Conservation (phyloP, 1,140 invertebrate species). For the Monomorium pharaonis region DNA sequence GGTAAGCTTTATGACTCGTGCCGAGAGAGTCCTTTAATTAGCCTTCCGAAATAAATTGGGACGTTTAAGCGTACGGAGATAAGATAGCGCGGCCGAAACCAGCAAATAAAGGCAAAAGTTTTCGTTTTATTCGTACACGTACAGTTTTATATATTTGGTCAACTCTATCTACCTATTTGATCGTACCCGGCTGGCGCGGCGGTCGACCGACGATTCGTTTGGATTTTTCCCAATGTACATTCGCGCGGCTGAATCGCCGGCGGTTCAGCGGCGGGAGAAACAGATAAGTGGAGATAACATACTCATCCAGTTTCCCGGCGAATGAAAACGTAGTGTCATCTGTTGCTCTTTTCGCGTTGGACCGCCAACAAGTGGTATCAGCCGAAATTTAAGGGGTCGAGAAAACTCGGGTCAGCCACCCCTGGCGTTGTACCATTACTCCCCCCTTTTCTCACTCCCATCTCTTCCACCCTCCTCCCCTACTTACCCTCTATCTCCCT, state of each 20-base stretch:
- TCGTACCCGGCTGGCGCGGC: background rate
- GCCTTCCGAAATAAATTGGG: slow-evolving; percentile 15
- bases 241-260: background rate
- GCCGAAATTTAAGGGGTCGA: slow-evolving; percentile 80
- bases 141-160: background rate
- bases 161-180: background rate
- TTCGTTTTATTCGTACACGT: background rate
- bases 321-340: slow-evolving; percentile 73
- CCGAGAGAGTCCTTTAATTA: slow-evolving; percentile 39
- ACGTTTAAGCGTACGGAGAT: background rate
- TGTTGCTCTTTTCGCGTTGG: slow-evolving; percentile 77
- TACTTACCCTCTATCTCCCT: background rate
- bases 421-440: slow-evolving; percentile 56
- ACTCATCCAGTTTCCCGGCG: slow-evolving; percentile 34
- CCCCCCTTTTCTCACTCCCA: background rate
- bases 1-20: slow-evolving; percentile 1
- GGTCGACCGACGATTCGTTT: background rate
- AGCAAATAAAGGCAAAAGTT: background rate
- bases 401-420: slow-evolving; percentile 63
- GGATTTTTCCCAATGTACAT: slow-evolving; percentile 9
- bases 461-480: background rate
- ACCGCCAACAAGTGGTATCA: slow-evolving; percentile 80
- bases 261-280: background rate
- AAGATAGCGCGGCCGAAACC: background rate
- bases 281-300: slow-evolving; percentile 24